A percentile compares a stretch with the other conserved stretches of the same genome.
These are phyloP conservation scores for Pseudomyrmex gracilis DNA, from an alignment of 1,140 invertebrate genomes.

Conservation along the genomic window DNA sequence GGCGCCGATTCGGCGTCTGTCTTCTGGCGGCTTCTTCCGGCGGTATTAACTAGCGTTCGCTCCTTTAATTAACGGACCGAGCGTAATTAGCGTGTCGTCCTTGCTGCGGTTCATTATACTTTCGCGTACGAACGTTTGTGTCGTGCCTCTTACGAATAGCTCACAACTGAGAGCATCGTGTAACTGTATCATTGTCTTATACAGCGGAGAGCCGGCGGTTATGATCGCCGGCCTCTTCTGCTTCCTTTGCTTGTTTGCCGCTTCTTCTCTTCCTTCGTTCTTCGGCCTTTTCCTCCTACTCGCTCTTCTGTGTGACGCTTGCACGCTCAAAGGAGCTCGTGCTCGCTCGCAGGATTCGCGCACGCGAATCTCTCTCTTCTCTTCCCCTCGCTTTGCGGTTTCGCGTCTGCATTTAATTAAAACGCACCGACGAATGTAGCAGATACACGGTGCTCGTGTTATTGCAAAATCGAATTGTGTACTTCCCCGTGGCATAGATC, in stretches of 20 bases:
- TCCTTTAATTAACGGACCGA: slow-evolving; percentile 43
- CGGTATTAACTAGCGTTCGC: slow-evolving; percentile 20
- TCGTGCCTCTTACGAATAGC: slow-evolving; percentile 74
- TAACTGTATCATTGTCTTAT: slow-evolving; percentile 82
- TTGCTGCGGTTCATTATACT: slow-evolving; percentile 63
- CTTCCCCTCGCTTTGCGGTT: not conserved
- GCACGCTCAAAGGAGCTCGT: slow-evolving; percentile 62
- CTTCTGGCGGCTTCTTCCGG: slow-evolving; percentile 18
- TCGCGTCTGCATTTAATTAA: slow-evolving; percentile 50
- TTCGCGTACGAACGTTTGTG: slow-evolving; percentile 48
- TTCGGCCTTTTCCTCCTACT: slow-evolving; percentile 39
- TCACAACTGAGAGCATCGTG: slow-evolving; percentile 76
- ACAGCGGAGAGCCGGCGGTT: slow-evolving; percentile 65
- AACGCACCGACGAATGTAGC: slow-evolving; percentile 32
- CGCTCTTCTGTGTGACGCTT: slow-evolving; percentile 43
- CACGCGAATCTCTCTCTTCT: slow-evolving; percentile 46
- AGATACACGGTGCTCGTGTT: not conserved
- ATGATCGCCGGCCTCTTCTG: slow-evolving; percentile 53
- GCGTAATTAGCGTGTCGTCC: slow-evolving; percentile 46
- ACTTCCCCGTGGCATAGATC: not conserved
- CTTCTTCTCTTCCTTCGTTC: slow-evolving; percentile 31
- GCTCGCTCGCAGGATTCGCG: slow-evolving; percentile 45
- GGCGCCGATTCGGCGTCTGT: not conserved
- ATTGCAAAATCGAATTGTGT: slow-evolving; percentile 40
- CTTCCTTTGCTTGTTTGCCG: slow-evolving; percentile 29